These are phyloP conservation scores for Hemitrygon akajei DNA, from an alignment of 2,797 vertebrate species.

Conservation along the genomic window DNA sequence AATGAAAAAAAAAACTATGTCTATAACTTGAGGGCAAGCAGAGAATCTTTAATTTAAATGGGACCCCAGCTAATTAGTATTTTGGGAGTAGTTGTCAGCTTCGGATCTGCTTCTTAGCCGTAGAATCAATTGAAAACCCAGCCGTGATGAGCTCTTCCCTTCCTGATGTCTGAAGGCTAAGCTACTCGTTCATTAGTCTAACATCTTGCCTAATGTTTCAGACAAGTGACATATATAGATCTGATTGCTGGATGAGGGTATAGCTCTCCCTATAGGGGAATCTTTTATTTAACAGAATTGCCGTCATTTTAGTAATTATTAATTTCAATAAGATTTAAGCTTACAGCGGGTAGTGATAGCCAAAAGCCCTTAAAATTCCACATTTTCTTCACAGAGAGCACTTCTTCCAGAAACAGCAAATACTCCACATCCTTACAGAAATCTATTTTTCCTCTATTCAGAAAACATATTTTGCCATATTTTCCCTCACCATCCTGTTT, in stretches of 20 bases:
- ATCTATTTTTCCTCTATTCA: neutral
- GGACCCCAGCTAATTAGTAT: constrained; percentile 25
- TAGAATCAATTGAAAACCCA: constrained; percentile 30
- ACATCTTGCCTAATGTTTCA: constrained; percentile 7
- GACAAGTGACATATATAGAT: constrained; percentile 20
- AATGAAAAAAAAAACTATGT: neutral
- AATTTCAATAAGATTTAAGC: constrained; percentile 28
- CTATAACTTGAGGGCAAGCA: constrained; percentile 33
- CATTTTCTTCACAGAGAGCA: neutral
- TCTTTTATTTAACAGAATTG: constrained; percentile 28
- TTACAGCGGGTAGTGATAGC: neutral
- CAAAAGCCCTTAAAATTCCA: constrained; percentile 22
- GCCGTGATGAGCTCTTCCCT: constrained; percentile 7
- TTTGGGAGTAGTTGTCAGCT: constrained; percentile 18
- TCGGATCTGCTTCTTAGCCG: neutral
- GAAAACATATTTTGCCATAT: too few relatives aligned
- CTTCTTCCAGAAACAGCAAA: neutral
- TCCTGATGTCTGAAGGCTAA: constrained; percentile 7
- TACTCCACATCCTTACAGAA: neutral
- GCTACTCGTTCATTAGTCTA: constrained; percentile 14
- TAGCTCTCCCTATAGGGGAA: constrained; percentile 1
- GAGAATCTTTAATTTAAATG: constrained; percentile 25
- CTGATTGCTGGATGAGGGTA: neutral
- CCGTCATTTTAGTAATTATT: constrained; percentile 23
- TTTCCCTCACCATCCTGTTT: neutral